A percentile compares a stretch with the other conserved stretches of the same genome.
These are phyloP conservation scores for Cuniculus paca DNA, from an alignment of 2,797 vertebrate species.

Conservation along the genomic window DNA sequence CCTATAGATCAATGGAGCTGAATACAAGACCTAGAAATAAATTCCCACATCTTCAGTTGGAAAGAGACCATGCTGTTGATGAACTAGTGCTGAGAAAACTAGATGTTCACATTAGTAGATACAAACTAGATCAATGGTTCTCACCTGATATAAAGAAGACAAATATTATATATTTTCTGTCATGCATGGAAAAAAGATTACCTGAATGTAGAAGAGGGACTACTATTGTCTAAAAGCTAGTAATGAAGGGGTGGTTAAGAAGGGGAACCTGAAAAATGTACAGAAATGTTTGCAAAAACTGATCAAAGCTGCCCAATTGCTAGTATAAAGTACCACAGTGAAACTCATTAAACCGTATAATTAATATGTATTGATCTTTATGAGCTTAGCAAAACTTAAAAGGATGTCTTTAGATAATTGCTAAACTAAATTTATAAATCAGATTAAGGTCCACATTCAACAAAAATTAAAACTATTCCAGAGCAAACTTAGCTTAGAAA, in stretches of 20 bases:
- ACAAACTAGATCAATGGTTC: neutral
- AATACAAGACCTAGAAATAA: neutral
- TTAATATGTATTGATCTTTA: neutral
- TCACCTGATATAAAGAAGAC: neutral
- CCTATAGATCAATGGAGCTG: neutral
- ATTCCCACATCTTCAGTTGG: neutral
- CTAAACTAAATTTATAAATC: neutral
- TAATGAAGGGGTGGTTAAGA: neutral
- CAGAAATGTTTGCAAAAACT: neutral
- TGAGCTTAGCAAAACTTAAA: neutral
- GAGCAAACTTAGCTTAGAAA: neutral
- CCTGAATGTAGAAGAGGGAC: neutral
- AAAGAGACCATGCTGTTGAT: neutral
- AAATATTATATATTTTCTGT: neutral
- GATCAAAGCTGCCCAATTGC: neutral
- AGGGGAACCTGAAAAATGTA: neutral
- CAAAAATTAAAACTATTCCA: neutral
- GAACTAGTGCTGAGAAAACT: neutral
- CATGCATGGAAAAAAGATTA: neutral
- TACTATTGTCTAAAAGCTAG: neutral
- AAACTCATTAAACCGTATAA: neutral
- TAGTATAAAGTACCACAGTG: neutral
- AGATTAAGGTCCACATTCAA: neutral
- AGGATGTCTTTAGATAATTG: neutral
- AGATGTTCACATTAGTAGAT: neutral